Conservation (phyloP, 92 coral and sea anemone species). For the Porites cylindrica region DNA sequence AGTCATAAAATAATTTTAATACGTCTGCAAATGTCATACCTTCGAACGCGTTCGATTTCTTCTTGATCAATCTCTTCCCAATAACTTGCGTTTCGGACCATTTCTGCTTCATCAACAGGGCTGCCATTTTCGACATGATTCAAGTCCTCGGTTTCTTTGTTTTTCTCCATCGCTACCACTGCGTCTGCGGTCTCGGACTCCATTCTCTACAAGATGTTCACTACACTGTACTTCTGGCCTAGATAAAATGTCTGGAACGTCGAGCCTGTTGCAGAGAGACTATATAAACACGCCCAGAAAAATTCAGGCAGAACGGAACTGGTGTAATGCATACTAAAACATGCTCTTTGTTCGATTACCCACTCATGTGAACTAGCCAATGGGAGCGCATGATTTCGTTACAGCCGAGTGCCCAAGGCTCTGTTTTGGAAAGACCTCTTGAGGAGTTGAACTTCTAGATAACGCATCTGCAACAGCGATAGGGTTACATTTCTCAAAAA, state of each 20-base stretch:
- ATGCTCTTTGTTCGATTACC: neutral
- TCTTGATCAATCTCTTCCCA: slow-evolving; percentile 44
- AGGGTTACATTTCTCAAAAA: neutral
- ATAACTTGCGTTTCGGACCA: neutral
- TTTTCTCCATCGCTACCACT: neutral
- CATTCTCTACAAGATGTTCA: neutral
- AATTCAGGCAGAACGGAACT: neutral
- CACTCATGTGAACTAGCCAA: slow-evolving; percentile 29
- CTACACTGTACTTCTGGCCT: neutral
- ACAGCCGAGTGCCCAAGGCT: neutral
- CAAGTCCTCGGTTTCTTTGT: neutral
- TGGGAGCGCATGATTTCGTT: neutral
- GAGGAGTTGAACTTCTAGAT: neutral
- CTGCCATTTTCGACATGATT: neutral
- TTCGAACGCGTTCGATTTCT: slow-evolving; percentile 33
- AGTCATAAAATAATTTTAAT: too few species aligned
- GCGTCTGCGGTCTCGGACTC: slow-evolving; percentile 23
- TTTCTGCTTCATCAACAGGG: neutral
- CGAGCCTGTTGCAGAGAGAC: slow-evolving; percentile 4
- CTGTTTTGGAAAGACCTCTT: neutral
- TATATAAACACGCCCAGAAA: slow-evolving; percentile 37
- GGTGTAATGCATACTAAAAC: neutral
- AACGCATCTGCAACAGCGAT: neutral
- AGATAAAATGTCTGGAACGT: slow-evolving; percentile 19
- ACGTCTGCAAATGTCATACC: neutral